A percentile compares a stretch with the other conserved stretches of the same genome.
phyloP scores from a whole-genome alignment of 92 coral and sea anemone species.

The Palythoa caribaeorum region DNA sequence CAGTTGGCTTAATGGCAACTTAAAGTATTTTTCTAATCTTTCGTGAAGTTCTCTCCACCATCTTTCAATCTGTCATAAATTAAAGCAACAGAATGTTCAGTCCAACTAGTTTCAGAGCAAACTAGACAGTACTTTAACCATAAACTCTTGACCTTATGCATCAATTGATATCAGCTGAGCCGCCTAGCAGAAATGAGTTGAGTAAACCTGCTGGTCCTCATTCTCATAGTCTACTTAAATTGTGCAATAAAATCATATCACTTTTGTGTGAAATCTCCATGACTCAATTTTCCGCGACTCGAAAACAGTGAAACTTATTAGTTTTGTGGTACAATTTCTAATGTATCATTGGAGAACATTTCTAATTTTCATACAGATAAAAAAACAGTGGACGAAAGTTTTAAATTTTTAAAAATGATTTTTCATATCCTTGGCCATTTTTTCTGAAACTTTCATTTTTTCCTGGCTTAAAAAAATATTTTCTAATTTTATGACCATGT shows the following conservation, averaged over 20 bases:
- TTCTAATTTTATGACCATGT: conserved; percentile 3
- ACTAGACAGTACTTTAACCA: not conserved
- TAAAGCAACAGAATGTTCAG: not conserved
- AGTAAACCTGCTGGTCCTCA: not conserved
- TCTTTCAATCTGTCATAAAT: conserved; percentile 31
- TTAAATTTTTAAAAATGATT: not conserved
- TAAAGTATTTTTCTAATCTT: conserved; percentile 9
- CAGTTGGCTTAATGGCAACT: conserved; percentile 9
- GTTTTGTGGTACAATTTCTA: not conserved
- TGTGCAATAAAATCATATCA: no score
- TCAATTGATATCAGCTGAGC: not conserved
- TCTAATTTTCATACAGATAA: not conserved
- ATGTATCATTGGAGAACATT: not conserved
- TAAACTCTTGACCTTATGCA: not conserved
- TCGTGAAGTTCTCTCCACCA: conserved; percentile 17
- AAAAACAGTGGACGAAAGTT: not conserved
- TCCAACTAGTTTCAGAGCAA: not conserved
- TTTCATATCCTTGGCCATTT: conserved; percentile 19
- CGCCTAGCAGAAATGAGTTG: not conserved
- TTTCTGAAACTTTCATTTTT: conserved; percentile 10
- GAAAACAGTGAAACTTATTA: not conserved
- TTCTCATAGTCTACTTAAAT: not conserved
- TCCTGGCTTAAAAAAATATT: conserved; percentile 5
- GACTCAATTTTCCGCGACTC: not conserved
- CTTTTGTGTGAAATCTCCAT: not conserved